Percentiles rank a stretch among this genome's conserved stretches.
These are phyloP conservation scores for Thinocorus orbignyianus DNA, from an alignment of 2,113 vertebrate genomes.

Conservation along the genomic window DNA sequence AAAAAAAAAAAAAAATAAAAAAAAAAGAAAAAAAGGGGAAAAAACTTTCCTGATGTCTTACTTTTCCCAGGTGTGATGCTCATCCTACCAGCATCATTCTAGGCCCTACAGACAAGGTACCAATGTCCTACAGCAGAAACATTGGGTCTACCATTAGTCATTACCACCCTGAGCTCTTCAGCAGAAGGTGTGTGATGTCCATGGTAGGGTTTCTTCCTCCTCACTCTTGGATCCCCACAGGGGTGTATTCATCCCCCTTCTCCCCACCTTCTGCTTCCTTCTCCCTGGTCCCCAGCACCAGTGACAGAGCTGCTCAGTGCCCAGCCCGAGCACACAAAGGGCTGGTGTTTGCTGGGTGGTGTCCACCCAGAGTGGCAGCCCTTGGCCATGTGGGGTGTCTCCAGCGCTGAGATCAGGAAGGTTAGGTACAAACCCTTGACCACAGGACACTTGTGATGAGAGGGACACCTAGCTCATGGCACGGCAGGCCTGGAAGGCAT, in stretches of 20 bases:
- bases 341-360: background rate
- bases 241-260: rapidly evolving
- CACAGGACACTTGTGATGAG: background rate
- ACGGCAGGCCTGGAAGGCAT: rapidly evolving
- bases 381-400: background rate
- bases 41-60: background rate
- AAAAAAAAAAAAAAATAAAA: too few species aligned
- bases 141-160: background rate
- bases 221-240: background rate
- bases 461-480: background rate
- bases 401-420: background rate
- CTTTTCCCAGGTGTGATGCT: rapidly evolving
- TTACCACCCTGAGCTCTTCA: background rate
- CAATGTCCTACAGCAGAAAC: background rate
- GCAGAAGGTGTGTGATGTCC: background rate
- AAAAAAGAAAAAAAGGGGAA: background rate
- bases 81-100: background rate
- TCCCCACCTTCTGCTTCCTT: rapidly evolving
- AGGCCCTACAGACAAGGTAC: background rate
- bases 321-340: background rate
- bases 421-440: rapidly evolving
- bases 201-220: background rate
- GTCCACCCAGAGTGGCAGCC: too few species aligned
- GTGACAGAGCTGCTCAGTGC: background rate
- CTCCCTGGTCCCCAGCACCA: background rate